Conservation (phyloP, 2,888 invertebrate genomes). For the Shargacucullia verbasci region DNA sequence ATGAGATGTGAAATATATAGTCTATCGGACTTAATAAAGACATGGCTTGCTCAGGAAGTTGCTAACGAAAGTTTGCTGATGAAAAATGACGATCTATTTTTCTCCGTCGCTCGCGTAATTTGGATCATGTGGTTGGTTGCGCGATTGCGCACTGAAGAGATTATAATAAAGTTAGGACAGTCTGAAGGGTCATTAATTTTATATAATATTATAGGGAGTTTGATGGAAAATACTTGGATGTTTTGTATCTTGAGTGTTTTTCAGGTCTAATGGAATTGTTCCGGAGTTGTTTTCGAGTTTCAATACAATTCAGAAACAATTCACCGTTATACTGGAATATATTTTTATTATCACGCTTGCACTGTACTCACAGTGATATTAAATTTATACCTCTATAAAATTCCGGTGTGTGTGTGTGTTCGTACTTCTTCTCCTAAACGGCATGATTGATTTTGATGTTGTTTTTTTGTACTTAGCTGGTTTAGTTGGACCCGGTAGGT, state of each 20-base stretch:
- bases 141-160: slow-evolving; percentile 76
- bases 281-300: slow-evolving; percentile 15
- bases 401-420: too few relatives aligned
- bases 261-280: slow-evolving; percentile 20
- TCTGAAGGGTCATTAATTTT: slow-evolving; percentile 76
- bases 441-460: too few relatives aligned
- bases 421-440: too few relatives aligned
- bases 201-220: slow-evolving; percentile 67
- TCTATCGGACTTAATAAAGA: slow-evolving; percentile 55
- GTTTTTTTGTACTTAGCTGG: too few relatives aligned
- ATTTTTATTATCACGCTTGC: too few relatives aligned
- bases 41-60: slow-evolving; percentile 51
- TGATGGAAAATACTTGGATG: slow-evolving; percentile 62
- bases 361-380: too few relatives aligned
- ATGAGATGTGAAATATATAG: slow-evolving; percentile 53
- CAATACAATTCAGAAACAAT: neutral
- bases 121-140: slow-evolving; percentile 77
- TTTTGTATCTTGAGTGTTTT: slow-evolving; percentile 49
- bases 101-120: slow-evolving; percentile 77
- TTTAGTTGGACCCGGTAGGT: too few relatives aligned
- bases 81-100: slow-evolving; percentile 81
- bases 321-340: too few relatives aligned
- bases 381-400: too few relatives aligned
- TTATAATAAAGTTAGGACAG: slow-evolving; percentile 77
- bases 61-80: slow-evolving; percentile 64